A percentile compares a stretch with the other conserved stretches of the same genome.
phyloP scores from a whole-genome alignment of 2,113 vertebrate genomes.

The Hydrochoerus hydrochaeris region DNA sequence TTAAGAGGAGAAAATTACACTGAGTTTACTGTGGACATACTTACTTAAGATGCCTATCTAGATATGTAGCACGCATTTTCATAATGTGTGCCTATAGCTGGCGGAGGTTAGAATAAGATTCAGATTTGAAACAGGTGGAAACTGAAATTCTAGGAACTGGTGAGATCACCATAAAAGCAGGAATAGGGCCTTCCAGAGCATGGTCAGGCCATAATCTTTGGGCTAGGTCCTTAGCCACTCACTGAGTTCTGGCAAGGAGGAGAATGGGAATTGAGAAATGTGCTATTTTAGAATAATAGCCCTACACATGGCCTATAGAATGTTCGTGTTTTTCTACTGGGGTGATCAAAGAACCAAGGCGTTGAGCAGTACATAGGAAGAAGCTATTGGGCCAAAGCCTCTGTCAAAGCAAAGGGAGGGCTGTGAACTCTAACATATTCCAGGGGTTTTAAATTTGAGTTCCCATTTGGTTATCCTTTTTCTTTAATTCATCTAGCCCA shows the following conservation, averaged over 20 bases:
- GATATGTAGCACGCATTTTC: background rate
- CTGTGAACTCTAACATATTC: background rate
- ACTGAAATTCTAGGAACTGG: conserved; percentile 1
- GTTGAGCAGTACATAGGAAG: background rate
- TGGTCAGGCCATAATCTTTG: conserved; percentile 31
- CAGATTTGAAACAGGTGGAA: background rate
- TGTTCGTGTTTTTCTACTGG: background rate
- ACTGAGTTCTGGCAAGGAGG: conserved; percentile 36
- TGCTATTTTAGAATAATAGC: conserved; percentile 35
- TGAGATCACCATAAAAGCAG: conserved; percentile 19
- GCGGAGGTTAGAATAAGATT: background rate
- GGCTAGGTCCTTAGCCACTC: background rate
- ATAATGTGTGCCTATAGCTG: background rate
- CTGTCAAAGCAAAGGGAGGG: background rate
- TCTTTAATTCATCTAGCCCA: conserved; percentile 41
- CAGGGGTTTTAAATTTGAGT: conserved; percentile 20
- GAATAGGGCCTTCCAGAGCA: conserved; percentile 15
- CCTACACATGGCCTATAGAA: background rate
- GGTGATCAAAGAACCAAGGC: background rate
- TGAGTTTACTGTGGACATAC: background rate
- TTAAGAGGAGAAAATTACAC: background rate
- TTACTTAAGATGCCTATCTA: background rate
- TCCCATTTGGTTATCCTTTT: background rate
- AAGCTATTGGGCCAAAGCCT: background rate
- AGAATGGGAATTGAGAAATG: conserved; percentile 46